Percentiles rank a stretch among this genome's conserved stretches.
These are phyloP conservation scores for Aleiodes leptofemur DNA, from an alignment of 2,888 invertebrate species.

Conservation along the genomic window DNA sequence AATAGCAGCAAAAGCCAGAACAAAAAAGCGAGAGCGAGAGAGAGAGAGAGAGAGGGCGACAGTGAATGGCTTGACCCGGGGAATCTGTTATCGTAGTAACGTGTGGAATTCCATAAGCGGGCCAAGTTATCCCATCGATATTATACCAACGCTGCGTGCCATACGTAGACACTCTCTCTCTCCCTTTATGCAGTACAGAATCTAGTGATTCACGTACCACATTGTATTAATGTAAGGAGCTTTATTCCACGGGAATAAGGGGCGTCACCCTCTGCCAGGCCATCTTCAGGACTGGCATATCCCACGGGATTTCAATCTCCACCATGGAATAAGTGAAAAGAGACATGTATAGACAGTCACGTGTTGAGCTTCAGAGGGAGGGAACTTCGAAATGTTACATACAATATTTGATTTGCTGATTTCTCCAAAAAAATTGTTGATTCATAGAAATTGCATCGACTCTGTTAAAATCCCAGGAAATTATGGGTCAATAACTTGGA, in stretches of 20 bases:
- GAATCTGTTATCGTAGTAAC: conserved; percentile 18
- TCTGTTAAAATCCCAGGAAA: too few relatives aligned
- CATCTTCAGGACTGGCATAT: conserved; percentile 5
- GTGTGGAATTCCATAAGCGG: conserved; percentile 5
- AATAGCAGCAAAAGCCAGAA: too few relatives aligned
- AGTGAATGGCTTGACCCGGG: not conserved
- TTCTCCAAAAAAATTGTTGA: too few relatives aligned
- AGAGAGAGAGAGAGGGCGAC: conserved; percentile 5
- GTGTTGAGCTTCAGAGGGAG: not conserved
- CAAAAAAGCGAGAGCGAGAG: too few relatives aligned
- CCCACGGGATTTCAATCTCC: conserved; percentile 13
- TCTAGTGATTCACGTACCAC: conserved; percentile 13
- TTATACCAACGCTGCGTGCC: conserved; percentile 18
- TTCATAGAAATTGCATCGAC: too few relatives aligned
- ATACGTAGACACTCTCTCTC: conserved; percentile 6
- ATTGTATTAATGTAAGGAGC: conserved; percentile 3
- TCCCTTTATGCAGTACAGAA: not conserved
- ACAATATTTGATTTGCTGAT: too few relatives aligned
- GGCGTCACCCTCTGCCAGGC: not conserved
- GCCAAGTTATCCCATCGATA: conserved; percentile 10
- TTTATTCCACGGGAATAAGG: not conserved
- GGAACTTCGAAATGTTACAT: too few relatives aligned
- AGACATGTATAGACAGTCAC: not conserved
- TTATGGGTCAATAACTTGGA: too few relatives aligned
- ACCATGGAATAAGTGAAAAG: not conserved